Conservation (phyloP, 35 echinoderm and acorn worm species). For the Amphiura filiformis region DNA sequence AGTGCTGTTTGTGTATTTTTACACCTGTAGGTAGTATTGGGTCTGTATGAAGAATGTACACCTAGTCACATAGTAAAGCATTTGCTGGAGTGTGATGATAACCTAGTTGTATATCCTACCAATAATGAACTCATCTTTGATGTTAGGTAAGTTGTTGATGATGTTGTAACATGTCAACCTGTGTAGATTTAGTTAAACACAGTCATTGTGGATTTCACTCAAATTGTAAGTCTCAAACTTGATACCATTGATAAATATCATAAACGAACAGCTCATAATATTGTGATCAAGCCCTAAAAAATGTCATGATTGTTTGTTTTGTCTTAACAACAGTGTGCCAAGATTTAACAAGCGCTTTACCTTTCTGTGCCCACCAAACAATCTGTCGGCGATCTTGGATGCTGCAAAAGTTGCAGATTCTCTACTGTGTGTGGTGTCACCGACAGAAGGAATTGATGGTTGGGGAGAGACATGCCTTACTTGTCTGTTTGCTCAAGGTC, state of each 20-base stretch:
- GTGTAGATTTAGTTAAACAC: too few relatives aligned
- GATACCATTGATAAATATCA: background rate
- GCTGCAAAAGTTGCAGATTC: constrained; percentile 84
- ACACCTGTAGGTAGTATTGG: background rate
- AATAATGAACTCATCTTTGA: background rate
- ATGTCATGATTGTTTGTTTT: constrained; percentile 17
- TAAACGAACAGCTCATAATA: background rate
- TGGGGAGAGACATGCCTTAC: constrained; percentile 78
- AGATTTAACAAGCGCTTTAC: constrained; percentile 84
- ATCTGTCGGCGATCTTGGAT: constrained; percentile 80
- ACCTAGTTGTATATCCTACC: background rate
- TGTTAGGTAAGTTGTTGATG: background rate
- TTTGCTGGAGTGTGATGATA: background rate
- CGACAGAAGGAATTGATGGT: constrained; percentile 51
- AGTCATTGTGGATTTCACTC: too few relatives aligned
- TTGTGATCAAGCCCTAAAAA: background rate
- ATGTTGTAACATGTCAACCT: too few relatives aligned
- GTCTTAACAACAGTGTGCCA: constrained; percentile 78
- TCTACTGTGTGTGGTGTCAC: constrained; percentile 66
- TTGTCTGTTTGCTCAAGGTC: constrained; percentile 76
- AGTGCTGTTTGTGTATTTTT: too few relatives aligned
- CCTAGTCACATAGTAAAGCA: background rate
- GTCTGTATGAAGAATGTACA: background rate
- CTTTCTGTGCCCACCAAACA: constrained; percentile 66
- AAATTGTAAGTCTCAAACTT: background rate